Evolutionary conservation across 2,797 vertebrate genomes (phyloP).

Genomic region (Onychomys arenicola): DNA sequence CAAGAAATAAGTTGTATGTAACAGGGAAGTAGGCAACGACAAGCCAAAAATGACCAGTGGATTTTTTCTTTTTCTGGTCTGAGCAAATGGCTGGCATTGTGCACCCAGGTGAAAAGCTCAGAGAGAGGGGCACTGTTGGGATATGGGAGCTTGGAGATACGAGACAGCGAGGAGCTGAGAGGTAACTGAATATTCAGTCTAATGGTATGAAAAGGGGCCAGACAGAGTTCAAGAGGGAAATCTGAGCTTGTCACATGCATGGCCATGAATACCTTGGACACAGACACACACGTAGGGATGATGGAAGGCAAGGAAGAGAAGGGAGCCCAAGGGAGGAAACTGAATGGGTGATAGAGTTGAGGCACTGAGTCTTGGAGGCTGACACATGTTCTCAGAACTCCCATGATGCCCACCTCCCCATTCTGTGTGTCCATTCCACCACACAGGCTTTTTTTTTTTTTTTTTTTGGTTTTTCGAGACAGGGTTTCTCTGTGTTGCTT

Average conservation of each 20-base stretch:
- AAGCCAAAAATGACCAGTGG: not conserved
- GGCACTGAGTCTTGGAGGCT: not conserved
- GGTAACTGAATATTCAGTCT: not conserved
- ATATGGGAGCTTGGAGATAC: not conserved
- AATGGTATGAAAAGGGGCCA: not conserved
- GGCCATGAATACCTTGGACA: not conserved
- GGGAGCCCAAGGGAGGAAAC: not conserved
- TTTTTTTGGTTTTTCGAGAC: too few species aligned
- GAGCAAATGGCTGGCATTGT: not conserved
- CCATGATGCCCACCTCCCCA: not conserved
- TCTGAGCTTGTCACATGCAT: not conserved
- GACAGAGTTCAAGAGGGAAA: conserved; percentile 5
- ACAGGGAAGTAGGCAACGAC: not conserved
- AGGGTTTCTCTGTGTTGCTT: too few species aligned
- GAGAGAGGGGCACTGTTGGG: not conserved
- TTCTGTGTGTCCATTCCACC: not conserved
- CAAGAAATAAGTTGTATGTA: conserved; percentile 3
- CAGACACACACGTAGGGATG: not conserved
- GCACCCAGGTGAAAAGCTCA: not conserved
- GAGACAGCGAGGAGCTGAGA: not conserved
- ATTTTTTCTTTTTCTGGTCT: not conserved
- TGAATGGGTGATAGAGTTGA: not conserved
- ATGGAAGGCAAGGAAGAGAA: not conserved
- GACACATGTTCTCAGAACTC: not conserved
- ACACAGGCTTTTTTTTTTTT: not conserved